These are phyloP conservation scores for Diplosoma virens DNA, from an alignment of 23 tunicate genomes.

Conservation along the genomic window DNA sequence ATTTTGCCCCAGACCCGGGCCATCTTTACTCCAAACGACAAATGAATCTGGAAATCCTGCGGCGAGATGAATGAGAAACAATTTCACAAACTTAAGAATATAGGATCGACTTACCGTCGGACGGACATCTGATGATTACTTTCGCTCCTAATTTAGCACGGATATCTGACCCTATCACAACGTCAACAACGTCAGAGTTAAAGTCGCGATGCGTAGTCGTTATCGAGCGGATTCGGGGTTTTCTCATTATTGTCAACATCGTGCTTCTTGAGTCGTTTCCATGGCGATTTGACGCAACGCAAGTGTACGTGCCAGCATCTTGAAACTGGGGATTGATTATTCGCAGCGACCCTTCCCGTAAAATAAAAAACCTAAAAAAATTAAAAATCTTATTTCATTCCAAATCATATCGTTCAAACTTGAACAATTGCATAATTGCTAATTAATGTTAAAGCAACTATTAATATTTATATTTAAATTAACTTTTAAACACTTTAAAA, in stretches of 20 bases:
- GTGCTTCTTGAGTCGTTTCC: slow-evolving; percentile 62
- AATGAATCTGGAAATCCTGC: slow-evolving; percentile 72
- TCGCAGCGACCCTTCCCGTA: slow-evolving; percentile 71
- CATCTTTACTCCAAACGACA: slow-evolving; percentile 76
- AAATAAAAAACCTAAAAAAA: slow-evolving; percentile 5
- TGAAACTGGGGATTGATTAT: slow-evolving; percentile 40
- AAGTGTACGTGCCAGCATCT: slow-evolving; percentile 77
- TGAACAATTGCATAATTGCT: too few species aligned
- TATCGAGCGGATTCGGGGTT: slow-evolving; percentile 66
- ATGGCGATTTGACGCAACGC: slow-evolving; percentile 54
- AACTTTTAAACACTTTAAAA: too few species aligned
- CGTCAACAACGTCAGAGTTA: slow-evolving; percentile 29
- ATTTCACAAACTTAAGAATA: too few species aligned
- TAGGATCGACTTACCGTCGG: slow-evolving; percentile 65
- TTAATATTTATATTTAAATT: too few species aligned
- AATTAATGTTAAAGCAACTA: too few species aligned
- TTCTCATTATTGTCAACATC: slow-evolving; percentile 44
- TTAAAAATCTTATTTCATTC: too few species aligned
- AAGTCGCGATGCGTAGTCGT: slow-evolving; percentile 31
- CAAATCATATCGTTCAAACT: too few species aligned
- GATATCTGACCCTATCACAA: slow-evolving; percentile 53
- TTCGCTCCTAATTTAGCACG: slow-evolving; percentile 71
- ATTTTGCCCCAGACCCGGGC: slow-evolving; percentile 70
- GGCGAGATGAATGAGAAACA: background rate
- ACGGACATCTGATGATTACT: slow-evolving; percentile 60